These are phyloP conservation scores for Pachyseris speciosa DNA, from an alignment of 64 coral and sea anemone genomes.

Conservation along the genomic window DNA sequence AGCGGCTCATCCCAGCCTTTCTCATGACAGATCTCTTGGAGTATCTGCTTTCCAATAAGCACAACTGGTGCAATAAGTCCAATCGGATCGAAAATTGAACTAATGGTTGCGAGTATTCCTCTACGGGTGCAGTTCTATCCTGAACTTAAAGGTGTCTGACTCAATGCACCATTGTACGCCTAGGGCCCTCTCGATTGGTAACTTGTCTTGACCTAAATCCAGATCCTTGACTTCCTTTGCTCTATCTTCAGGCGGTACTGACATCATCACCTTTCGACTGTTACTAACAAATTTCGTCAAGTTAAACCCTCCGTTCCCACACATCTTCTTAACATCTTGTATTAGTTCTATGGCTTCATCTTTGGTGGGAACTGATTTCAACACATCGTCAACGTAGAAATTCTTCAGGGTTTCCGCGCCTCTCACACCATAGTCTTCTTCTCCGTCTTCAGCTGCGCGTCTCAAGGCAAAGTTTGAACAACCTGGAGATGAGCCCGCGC, in stretches of 20 bases:
- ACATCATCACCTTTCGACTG: conserved; percentile 60
- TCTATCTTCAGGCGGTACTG: conserved; percentile 9
- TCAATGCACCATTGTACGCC: conserved; percentile 62
- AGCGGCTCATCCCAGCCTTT: too few relatives aligned
- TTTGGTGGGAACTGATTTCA: conserved; percentile 21
- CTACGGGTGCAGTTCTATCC: conserved; percentile 41
- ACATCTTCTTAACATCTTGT: conserved; percentile 55
- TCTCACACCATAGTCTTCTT: conserved; percentile 35
- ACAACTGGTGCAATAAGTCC: conserved; percentile 56
- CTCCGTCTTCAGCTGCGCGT: conserved; percentile 15
- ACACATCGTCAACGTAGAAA: conserved; percentile 15
- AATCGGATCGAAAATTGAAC: conserved; percentile 47
- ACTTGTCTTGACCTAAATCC: conserved; percentile 23
- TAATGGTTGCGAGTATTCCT: conserved; percentile 39
- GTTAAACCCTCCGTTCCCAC: conserved; percentile 58
- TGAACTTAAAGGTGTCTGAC: conserved; percentile 43
- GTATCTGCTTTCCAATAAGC: conserved; percentile 51
- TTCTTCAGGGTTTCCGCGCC: conserved; percentile 14
- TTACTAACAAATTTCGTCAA: conserved; percentile 65
- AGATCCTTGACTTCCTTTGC: conserved; percentile 26
- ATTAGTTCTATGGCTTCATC: conserved; percentile 25
- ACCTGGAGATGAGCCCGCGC: conserved; percentile 22
- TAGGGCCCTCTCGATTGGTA: conserved; percentile 7
- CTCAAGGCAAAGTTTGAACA: conserved; percentile 59
- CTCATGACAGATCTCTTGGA: too few relatives aligned